Evolutionary conservation across 2,113 vertebrate species (phyloP).

Genomic region (Centropristis striata): DNA sequence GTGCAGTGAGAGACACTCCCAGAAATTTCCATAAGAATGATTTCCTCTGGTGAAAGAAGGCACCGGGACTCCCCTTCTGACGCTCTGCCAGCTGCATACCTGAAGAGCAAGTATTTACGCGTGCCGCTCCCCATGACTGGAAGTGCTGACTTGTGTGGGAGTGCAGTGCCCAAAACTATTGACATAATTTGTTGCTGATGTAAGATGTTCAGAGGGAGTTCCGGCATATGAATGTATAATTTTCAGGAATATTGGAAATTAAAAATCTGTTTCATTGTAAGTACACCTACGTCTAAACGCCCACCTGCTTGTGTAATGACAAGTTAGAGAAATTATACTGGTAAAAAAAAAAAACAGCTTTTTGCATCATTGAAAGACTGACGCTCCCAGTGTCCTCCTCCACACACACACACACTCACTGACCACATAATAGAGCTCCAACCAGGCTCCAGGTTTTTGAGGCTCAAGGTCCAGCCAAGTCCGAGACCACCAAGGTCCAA

Average conservation of each 20-base stretch:
- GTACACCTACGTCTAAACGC: not conserved
- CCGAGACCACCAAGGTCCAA: not conserved
- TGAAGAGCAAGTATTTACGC: conserved; percentile 64
- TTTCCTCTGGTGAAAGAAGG: conserved; percentile 22
- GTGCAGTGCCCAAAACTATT: conserved; percentile 34
- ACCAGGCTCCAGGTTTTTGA: conserved; percentile 28
- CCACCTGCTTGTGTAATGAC: conserved; percentile 11
- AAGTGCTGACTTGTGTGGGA: conserved; percentile 66
- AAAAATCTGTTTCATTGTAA: conserved; percentile 22
- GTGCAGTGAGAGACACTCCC: conserved; percentile 57
- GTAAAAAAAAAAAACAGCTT: not conserved
- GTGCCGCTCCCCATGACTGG: conserved; percentile 64
- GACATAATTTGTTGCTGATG: conserved; percentile 61
- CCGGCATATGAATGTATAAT: conserved; percentile 6
- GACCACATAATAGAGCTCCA: conserved; percentile 38
- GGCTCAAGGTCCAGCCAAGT: conserved; percentile 16
- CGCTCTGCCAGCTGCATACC: conserved; percentile 67
- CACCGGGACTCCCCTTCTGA: conserved; percentile 22
- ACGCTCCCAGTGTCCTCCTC: not conserved
- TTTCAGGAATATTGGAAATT: conserved; percentile 48
- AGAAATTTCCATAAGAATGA: conserved; percentile 24
- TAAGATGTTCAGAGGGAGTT: conserved; percentile 48
- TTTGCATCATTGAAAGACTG: conserved; percentile 38
- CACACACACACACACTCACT: conserved; percentile 26
- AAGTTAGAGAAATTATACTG: conserved; percentile 5